Evolutionary conservation across 37 sponge, comb jelly and placozoan genomes (phyloP), one percentile per base, ranked within the genome.

Genomic region (Haliclona indistincta): DNA sequence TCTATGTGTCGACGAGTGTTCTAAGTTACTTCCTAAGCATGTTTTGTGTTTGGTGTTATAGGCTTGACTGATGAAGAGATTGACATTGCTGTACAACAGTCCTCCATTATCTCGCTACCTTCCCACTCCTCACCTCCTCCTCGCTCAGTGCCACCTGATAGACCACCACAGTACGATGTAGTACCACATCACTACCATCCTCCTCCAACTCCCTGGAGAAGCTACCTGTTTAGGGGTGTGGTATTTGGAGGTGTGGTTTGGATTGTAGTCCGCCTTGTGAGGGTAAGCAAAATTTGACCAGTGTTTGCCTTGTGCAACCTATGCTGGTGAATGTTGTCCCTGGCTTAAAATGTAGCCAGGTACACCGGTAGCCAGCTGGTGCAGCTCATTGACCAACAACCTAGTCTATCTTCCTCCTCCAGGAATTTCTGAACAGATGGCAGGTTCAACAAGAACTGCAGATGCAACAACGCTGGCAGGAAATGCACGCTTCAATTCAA

Each of bases 11-110:
- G 11, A 47, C 4, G 42, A 4, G 23, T 42, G 19, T 6, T 44
- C 28, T 44, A 43, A 61, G 26, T 11, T n/a, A 61, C 32, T n/a
- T 30, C 7, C 15, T 19, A 30, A 37, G 19, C 13, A 38, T 23
- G 5, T 0, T 43, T 58, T 40, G 17, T 61, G 1, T 10, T 41
- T 38, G 19, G 7, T 49, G 10, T 1, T 43, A 2, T 30, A 88
- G 89, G 89, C 67, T 49, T 88, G 40, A 82, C 51, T 47, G 79
- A 82, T 38, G 83, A 58, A 19, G 84, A 88, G 42, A 73, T 82
- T 23, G 63, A 73, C 1, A 20, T 43, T 39, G 89, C 84, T 2
- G 44, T 88, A 15, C 30, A 51, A 28, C 44, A 69, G 17, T 76
- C 79, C 2, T 15, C 51, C 51, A 47, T 17, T 47, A 15, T 47